Percentiles rank a stretch among this genome's conserved stretches.
phyloP scores from a whole-genome alignment of 2,888 invertebrate species.

The Cancer borealis region DNA sequence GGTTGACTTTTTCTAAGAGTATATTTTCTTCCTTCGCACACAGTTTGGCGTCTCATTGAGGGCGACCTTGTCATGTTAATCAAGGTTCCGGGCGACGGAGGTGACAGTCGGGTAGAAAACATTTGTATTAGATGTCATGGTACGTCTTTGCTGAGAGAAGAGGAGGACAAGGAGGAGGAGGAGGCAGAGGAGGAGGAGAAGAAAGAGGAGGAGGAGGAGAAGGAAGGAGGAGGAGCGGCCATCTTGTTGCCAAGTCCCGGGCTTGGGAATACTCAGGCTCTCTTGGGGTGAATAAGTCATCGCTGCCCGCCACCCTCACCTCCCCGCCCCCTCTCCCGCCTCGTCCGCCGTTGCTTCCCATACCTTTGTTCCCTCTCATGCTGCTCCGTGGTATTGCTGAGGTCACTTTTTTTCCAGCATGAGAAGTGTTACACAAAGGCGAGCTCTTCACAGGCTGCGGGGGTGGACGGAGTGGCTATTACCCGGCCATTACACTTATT shows the following conservation, averaged over 20 bases:
- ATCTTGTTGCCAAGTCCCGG: conserved; percentile 55
- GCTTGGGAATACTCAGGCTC: background rate
- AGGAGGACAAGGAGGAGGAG: background rate
- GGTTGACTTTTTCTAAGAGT: background rate
- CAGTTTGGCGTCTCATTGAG: background rate
- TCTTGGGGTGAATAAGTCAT: conserved; percentile 56
- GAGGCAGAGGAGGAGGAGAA: background rate
- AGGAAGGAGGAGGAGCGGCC: conserved; percentile 48
- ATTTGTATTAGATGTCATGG: background rate
- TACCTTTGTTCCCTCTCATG: conserved; percentile 3
- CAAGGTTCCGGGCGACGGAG: background rate
- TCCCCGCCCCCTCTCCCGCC: background rate
- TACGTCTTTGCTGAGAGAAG: conserved; percentile 23
- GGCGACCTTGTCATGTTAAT: conserved; percentile 12
- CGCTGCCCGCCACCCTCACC: conserved; percentile 21
- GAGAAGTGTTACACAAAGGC: conserved; percentile 8
- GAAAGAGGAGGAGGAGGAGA: background rate
- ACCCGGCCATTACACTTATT: background rate
- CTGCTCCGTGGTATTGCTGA: background rate
- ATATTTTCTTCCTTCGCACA: background rate
- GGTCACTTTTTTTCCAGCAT: background rate
- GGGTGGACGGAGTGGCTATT: conserved; percentile 9
- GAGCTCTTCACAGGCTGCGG: background rate
- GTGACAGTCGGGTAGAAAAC: background rate
- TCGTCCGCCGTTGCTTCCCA: background rate